A percentile compares a stretch with the other conserved stretches of the same genome.
phyloP scores from a whole-genome alignment of 30 jellyfish, hydroid and myxozoan genomes.

The Sanderia malayensis region DNA sequence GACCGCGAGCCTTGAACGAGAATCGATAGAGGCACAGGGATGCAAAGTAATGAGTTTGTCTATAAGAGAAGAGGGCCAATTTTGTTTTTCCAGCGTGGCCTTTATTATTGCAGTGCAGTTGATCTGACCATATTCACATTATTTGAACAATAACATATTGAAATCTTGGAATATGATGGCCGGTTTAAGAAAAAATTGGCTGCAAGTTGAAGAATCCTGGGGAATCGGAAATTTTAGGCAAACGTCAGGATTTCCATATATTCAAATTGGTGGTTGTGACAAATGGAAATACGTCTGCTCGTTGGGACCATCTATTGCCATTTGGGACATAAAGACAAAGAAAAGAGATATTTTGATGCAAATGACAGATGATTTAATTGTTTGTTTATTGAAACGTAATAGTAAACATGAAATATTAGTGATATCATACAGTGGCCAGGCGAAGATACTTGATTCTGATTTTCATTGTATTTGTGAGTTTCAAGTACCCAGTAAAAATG shows the following conservation, averaged over 20 bases:
- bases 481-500: slow-evolving; percentile 61
- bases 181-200: neutral
- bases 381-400: slow-evolving; percentile 42
- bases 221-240: slow-evolving; percentile 84
- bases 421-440: slow-evolving; percentile 72
- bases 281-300: slow-evolving; percentile 59
- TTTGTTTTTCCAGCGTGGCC: too few relatives aligned
- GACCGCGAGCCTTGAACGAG: too few relatives aligned
- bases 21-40: too few relatives aligned
- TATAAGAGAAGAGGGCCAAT: too few relatives aligned
- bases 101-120: too few relatives aligned
- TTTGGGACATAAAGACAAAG: slow-evolving; percentile 69
- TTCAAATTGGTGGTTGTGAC: slow-evolving; percentile 16
- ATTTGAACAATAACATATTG: too few relatives aligned
- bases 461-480: slow-evolving; percentile 19
- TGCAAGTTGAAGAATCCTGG: slow-evolving; percentile 47
- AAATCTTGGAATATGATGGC: too few relatives aligned
- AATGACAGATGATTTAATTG: slow-evolving; percentile 58
- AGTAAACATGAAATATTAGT: slow-evolving; percentile 20
- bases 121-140: too few relatives aligned
- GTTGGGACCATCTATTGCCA: slow-evolving; percentile 76
- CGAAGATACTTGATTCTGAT: slow-evolving; percentile 30
- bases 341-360: slow-evolving; percentile 25
- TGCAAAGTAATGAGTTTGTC: too few relatives aligned
- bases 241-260: slow-evolving; percentile 87